Base-by-base conservation (phyloP, 2,113 vertebrate genomes). In the Sialia sialis region DNA sequence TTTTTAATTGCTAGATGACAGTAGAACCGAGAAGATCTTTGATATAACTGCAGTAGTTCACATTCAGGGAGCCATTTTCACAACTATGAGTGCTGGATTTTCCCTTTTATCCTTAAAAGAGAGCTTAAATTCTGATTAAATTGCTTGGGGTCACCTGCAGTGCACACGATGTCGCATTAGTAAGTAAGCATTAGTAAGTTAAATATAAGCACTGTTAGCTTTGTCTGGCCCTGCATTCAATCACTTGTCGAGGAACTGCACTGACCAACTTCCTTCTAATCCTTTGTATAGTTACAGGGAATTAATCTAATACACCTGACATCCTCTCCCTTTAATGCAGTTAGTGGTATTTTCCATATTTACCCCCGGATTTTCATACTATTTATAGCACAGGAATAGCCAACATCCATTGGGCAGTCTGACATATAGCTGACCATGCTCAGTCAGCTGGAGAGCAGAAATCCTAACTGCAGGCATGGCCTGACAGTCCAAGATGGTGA, bases 41-140 rank as follows among this genome's bases (percentile, higher is more conserved):
- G 58, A n/a, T 58, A 23, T 39, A 88, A 29, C 55, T 62, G 62
- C 62, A 68, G 94, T 62, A 76, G 70, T 76, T 89, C 75, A 22
- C 49, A 49, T 76, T 95, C 67, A 88, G 70, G 72, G 67, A 95
- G 41, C 58, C 89, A 69, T 94, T 93, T 87, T 94, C 49, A 66
- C 62, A 80, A 83, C 38, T 69, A 38, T 43, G 70, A 88, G 55
- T 67, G 55, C 21, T 83, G 75, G 46, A 85, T 87, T 83, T 95
- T 88, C 72, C 41, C 62, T 96, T 95, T 94, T 69, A 83, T 80
- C 79, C 90, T 88, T 88, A 92, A 95, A 94, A 96, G 49, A 93
- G 63, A 85, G 72, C 51, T 92, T 92, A 94, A 93, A 66, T 93
- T 94, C 79, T 95, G 94, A 93, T 93, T 93, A 95, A 95, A 94